phyloP scores from a whole-genome alignment of 2,113 vertebrate genomes.

The Scomber scombrus region DNA sequence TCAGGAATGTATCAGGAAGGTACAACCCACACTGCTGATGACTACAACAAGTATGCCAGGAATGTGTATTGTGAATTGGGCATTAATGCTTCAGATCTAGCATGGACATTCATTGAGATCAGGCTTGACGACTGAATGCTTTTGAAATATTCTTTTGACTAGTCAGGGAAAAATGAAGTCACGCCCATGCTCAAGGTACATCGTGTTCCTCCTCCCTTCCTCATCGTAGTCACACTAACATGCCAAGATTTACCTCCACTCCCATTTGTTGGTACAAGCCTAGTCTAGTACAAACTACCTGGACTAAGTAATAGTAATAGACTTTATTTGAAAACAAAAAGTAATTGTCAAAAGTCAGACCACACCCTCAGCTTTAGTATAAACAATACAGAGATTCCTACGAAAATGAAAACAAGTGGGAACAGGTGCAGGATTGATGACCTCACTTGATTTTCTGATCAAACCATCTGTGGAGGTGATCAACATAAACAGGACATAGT shows the following conservation, averaged over 20 bases:
- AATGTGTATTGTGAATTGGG: slow-evolving; percentile 19
- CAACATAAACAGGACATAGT: no score
- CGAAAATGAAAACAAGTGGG: background rate
- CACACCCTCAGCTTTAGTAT: background rate
- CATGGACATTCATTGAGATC: background rate
- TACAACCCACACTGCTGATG: background rate
- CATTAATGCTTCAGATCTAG: background rate
- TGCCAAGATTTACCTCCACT: background rate
- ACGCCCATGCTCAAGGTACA: slow-evolving; percentile 22
- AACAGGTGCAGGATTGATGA: no score
- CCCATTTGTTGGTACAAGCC: background rate
- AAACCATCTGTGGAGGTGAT: no score
- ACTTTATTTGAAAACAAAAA: no score
- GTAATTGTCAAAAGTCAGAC: background rate
- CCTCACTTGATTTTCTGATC: no score
- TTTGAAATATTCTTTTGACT: slow-evolving; percentile 17
- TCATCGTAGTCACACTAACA: background rate
- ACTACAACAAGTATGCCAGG: slow-evolving; percentile 17
- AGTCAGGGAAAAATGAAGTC: background rate
- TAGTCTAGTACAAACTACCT: background rate
- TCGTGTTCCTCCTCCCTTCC: background rate
- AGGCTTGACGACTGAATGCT: background rate
- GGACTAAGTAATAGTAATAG: background rate
- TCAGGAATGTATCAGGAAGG: slow-evolving; percentile 17
- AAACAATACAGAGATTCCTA: background rate